phyloP scores from a whole-genome alignment of 2,888 invertebrate species.

The Tenthredo amoena region DNA sequence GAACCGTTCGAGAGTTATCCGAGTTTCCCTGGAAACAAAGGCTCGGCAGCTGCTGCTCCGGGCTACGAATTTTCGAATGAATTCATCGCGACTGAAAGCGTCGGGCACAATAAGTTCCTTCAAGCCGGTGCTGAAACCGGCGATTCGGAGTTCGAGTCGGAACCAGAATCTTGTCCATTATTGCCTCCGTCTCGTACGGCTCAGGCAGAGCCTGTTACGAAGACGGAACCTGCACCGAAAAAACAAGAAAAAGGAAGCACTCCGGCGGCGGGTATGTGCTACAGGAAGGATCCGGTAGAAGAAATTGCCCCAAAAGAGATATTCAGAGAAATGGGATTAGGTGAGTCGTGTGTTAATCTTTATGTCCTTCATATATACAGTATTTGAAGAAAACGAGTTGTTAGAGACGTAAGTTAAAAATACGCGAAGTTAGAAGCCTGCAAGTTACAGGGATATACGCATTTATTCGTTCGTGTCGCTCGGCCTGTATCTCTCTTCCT shows the following conservation, averaged over 20 bases:
- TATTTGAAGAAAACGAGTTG: background rate
- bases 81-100: conserved; percentile 55
- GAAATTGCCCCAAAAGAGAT: conserved; percentile 82
- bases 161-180: conserved; percentile 69
- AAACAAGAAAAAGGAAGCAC: conserved; percentile 53
- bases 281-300: conserved; percentile 67
- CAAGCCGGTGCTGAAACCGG: conserved; percentile 64
- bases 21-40: conserved; percentile 2
- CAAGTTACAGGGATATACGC: background rate
- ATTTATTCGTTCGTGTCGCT: background rate
- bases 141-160: conserved; percentile 76
- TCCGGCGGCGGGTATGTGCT: conserved; percentile 58
- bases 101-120: conserved; percentile 55
- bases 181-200: conserved; percentile 53
- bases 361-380: conserved; percentile 53
- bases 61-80: conserved; percentile 65
- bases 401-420: background rate
- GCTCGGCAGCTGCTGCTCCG: conserved; percentile 50
- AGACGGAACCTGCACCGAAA: conserved; percentile 30
- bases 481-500: background rate
- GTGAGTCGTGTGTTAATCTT: conserved; percentile 79
- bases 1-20: conserved; percentile 44
- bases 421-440: background rate
- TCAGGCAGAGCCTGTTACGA: conserved; percentile 13
- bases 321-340: conserved; percentile 86